These are phyloP conservation scores for Hycleus cichorii DNA, from an alignment of 1,140 invertebrate genomes.

Conservation along the genomic window DNA sequence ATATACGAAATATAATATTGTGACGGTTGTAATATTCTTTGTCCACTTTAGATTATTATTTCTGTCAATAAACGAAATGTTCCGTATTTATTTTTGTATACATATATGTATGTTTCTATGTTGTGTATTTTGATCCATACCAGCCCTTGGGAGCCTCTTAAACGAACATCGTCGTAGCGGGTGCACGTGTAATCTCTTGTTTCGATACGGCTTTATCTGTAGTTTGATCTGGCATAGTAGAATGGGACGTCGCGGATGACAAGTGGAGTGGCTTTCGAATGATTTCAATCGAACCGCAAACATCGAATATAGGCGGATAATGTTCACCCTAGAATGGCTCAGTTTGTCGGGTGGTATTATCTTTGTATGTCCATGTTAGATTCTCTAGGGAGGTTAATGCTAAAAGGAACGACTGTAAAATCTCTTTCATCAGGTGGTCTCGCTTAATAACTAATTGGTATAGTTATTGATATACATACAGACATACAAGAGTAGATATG, in stretches of 20 bases:
- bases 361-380: conserved; percentile 16
- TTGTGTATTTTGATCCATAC: conserved; percentile 11
- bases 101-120: too few species aligned
- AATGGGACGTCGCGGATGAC: conserved; percentile 22
- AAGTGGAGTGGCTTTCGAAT: conserved; percentile 30
- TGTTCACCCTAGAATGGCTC: conserved; percentile 9
- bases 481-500: conserved; percentile 2
- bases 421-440: conserved; percentile 19
- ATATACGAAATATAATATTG: too few species aligned
- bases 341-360: conserved; percentile 20
- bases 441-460: conserved; percentile 19
- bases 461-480: conserved; percentile 13
- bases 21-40: background rate
- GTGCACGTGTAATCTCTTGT: conserved; percentile 29
- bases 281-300: conserved; percentile 33
- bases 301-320: conserved; percentile 16
- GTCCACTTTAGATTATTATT: conserved; percentile 12
- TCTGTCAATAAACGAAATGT: conserved; percentile 1
- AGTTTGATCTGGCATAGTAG: conserved; percentile 23
- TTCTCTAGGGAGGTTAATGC: conserved; percentile 13
- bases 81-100: background rate
- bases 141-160: conserved; percentile 15
- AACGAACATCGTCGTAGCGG: conserved; percentile 13
- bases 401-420: conserved; percentile 16
- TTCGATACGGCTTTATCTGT: conserved; percentile 30